Evolutionary conservation across 2,113 vertebrate genomes (phyloP).

Genomic region (Sterna hirundo): DNA sequence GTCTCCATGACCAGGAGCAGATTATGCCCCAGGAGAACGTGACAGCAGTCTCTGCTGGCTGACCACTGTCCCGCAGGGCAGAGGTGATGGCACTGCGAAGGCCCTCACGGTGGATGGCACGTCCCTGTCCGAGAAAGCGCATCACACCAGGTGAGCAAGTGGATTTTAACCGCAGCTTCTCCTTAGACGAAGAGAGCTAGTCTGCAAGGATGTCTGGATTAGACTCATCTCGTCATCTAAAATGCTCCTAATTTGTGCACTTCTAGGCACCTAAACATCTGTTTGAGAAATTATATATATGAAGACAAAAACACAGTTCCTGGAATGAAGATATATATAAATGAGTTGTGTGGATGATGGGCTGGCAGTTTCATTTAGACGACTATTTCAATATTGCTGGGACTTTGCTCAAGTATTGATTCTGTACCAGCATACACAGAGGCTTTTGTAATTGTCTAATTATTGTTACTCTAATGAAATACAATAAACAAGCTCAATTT

Average conservation of each 20-base stretch:
- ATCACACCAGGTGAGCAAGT: neutral
- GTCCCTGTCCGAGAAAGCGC: rapidly evolving
- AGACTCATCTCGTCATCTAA: neutral
- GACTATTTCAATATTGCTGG: neutral
- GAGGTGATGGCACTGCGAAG: neutral
- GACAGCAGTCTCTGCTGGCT: neutral
- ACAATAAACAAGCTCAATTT: neutral
- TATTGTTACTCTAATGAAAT: neutral
- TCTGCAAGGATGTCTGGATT: neutral
- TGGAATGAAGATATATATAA: neutral
- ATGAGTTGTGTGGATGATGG: neutral
- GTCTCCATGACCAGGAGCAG: neutral
- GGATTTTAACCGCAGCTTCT: neutral
- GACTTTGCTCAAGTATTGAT: neutral
- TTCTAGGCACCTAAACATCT: neutral
- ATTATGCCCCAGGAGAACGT: rapidly evolving
- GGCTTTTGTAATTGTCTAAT: neutral
- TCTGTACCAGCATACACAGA: neutral
- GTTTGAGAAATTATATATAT: neutral
- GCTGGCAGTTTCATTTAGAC: neutral
- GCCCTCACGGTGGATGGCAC: rapidly evolving
- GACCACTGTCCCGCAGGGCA: rapidly evolving
- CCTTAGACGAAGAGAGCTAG: neutral
- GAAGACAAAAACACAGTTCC: neutral
- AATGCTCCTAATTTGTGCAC: neutral